Evolutionary conservation across 2,113 vertebrate genomes (phyloP), one percentile per base, ranked within the genome.

Genomic region (Apus apus): DNA sequence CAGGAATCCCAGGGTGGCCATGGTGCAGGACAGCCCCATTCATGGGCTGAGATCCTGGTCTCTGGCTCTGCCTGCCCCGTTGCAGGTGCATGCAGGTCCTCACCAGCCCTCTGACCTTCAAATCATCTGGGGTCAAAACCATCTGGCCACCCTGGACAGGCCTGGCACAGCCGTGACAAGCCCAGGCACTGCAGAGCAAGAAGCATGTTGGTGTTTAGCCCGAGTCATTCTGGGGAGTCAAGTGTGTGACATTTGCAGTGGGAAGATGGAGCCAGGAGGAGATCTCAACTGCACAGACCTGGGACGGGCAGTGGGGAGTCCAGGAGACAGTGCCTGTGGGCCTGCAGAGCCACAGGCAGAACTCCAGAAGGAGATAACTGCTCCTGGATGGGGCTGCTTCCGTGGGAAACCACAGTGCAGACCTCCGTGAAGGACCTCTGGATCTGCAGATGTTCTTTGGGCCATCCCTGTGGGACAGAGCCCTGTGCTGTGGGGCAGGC

Each of bases 341-440:
- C 46, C 62, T 64, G 50, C 34, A 62, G 64, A 29, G 48, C 53
- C 56, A 36, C 32, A 38, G 75, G 25, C 50, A 43, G 50, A n/a
- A 5, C n/a, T 76, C 29, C 29, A 46, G 51, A 7, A 74, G 45
- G 20, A 45, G 43, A 9, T 22, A 18, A 17, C 29, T 32, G 26
- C 76, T 81, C 43, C 34, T 11, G 30, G 25, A 15, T 0, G 0
- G 56, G 3, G 62, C 40, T 29, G 56, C 22, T 45, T 76, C 56
- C 1, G 0, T 14, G 32, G 51, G 22, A 76, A 27, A 58, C 34
- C 32, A 10, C 21, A 8, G n/a, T 5, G 58, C 57, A 40, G 46
- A 27, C 13, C 71, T 45, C 9, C 2, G 38, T 1, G 2, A 45
- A 15, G 36, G 32, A 25, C 15, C 2, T 27, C 38, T 1, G 4